Base-by-base conservation (phyloP, 1,140 invertebrate genomes). In the Zaprionus ghesquierei region DNA sequence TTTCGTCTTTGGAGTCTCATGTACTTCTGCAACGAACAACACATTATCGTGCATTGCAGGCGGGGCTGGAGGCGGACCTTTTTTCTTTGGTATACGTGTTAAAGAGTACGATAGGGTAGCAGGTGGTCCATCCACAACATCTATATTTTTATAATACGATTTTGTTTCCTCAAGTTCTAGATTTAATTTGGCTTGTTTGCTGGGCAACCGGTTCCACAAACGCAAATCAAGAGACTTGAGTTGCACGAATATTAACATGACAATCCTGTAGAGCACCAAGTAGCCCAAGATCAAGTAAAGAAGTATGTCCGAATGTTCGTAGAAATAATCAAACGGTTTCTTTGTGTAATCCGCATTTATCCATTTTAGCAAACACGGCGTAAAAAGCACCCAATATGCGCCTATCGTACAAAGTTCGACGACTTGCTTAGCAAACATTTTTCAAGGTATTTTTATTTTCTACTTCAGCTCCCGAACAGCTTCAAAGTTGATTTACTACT, bases 401-500 rank as follows among this genome's bases (percentile, higher is more conserved):
- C 8, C 9, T 18, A 72, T 54, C 3, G 55, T 60, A 23, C 63
- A 66, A 20, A 60, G 20, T 35, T 72, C 69, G 13, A 72, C 2
- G 4, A 68, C 20, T 29, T 72, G 44, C 33, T 72, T 68, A 9
- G 49, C 63, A 23, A 68, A 72, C 69, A 72, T 72, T 25, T 59
- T 58, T 3, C 3, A 25, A 10, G 15, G 0, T 41, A 1, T 9
- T 41, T 38, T 41, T 15, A 33, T 15, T 15, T 6, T n/a, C 49
- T 10, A 51, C 20, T 15, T 15, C 5, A 35, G 13, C 61, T 15
- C 38, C 35, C 64, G 60, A 27, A n/a, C 25, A 18, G 29, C 13
- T 56, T 25, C 53, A 1, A n/a, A 15, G 49, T 20, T 20, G 8
- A 9, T n/a, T 4, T 25, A 2, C 20, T 33, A 66, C 62, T 71